A percentile compares a stretch with the other conserved stretches of the same genome.
Conservation (phyloP, 2,888 invertebrate species). For the Sabatieria punctata region DNA sequence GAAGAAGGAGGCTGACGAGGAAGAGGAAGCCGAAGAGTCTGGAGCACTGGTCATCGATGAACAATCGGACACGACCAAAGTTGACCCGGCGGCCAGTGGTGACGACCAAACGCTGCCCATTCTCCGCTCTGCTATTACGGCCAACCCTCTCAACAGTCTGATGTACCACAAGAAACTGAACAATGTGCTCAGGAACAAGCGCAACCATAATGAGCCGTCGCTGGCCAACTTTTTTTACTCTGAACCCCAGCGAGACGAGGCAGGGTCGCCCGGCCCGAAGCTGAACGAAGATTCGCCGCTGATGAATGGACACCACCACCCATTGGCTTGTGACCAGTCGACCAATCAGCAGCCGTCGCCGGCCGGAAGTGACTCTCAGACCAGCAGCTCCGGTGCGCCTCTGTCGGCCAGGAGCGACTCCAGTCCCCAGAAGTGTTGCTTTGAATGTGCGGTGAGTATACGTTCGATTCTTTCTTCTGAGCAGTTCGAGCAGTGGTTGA, state of each 20-base stretch:
- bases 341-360: constrained; percentile 19
- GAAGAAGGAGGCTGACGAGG: background rate
- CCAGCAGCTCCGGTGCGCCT: constrained; percentile 8
- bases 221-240: constrained; percentile 1
- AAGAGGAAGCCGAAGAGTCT: background rate
- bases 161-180: constrained; percentile 12
- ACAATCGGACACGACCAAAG: no score
- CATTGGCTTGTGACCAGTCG: no score
- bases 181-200: constrained; percentile 2
- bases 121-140: background rate
- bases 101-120: background rate
- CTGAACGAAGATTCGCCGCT: background rate
- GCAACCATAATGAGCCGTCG: background rate
- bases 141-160: constrained; percentile 11
- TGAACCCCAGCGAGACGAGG: background rate
- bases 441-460: constrained; percentile 16
- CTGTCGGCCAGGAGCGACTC: background rate
- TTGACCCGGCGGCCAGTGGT: background rate
- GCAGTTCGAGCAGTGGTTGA: no score
- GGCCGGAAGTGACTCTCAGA: constrained; percentile 23
- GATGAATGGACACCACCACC: no score
- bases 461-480: background rate
- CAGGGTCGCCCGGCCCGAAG: background rate
- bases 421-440: constrained; percentile 13
- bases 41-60: background rate